Conservation (phyloP, 2,888 invertebrate species). For the Tenthredo notha region DNA sequence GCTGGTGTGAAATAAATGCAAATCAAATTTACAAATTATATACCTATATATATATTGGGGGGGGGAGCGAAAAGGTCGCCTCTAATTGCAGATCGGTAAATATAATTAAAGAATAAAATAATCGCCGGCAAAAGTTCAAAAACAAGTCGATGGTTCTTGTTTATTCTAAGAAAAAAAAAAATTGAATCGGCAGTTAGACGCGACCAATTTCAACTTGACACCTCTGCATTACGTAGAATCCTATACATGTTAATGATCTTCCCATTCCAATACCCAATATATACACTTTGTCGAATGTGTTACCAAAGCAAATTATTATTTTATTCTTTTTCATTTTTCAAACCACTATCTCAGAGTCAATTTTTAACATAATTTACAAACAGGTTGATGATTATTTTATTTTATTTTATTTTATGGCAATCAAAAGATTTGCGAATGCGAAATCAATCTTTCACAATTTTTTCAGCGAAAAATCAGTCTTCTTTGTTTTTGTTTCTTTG, state of each 20-base stretch:
- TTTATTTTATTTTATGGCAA: not conserved
- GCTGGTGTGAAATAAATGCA: conserved; percentile 45
- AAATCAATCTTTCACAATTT: not conserved
- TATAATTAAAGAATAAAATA: not conserved
- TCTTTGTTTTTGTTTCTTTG: not conserved
- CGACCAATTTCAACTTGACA: conserved; percentile 25
- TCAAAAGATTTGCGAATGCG: not conserved
- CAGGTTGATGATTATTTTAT: not conserved
- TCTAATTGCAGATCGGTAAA: conserved; percentile 15
- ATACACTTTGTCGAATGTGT: not conserved
- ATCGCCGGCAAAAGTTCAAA: not conserved
- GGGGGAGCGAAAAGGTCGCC: not conserved
- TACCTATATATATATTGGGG: not conserved
- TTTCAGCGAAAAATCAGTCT: not conserved
- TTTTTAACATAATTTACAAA: not conserved
- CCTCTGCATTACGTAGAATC: conserved; percentile 21
- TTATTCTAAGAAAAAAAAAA: not conserved
- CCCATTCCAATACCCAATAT: not conserved
- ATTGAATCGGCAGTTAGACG: not conserved
- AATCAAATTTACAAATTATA: conserved; percentile 21
- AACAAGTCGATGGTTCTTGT: too few species aligned
- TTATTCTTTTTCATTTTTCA: not conserved
- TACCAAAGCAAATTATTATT: not conserved
- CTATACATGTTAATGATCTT: not conserved
- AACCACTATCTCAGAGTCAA: not conserved